Percentiles rank a stretch among this genome's conserved stretches.
Evolutionary conservation across 2,113 vertebrate genomes (phyloP).

Genomic region (Dolichotis patagonum): DNA sequence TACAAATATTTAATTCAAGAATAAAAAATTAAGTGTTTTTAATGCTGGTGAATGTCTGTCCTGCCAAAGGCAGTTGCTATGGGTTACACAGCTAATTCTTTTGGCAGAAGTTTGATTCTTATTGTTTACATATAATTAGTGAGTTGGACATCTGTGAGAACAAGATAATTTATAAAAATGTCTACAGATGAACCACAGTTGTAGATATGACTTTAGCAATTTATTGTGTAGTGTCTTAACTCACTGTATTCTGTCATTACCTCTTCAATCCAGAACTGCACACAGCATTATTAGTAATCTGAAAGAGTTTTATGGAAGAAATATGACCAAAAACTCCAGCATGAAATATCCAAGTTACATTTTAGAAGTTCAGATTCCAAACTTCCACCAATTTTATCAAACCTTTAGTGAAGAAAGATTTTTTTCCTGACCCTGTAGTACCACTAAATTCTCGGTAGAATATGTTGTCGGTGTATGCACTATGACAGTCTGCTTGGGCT

Average conservation of each 20-base stretch:
- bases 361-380: background rate
- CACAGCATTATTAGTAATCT: background rate
- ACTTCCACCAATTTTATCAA: background rate
- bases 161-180: constrained; percentile 70
- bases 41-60: constrained; percentile 40
- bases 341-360: background rate
- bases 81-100: constrained; percentile 64
- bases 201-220: constrained; percentile 40
- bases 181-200: constrained; percentile 31
- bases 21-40: constrained; percentile 65
- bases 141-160: constrained; percentile 60
- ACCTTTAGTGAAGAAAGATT: background rate
- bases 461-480: background rate
- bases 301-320: background rate
- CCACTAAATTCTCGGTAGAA: background rate
- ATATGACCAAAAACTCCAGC: background rate
- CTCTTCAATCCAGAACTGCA: background rate
- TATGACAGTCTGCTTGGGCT: background rate
- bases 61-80: constrained; percentile 58
- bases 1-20: constrained; percentile 57
- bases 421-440: background rate
- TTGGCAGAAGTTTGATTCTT: constrained; percentile 70
- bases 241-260: background rate
- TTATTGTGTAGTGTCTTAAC: constrained; percentile 64
- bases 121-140: constrained; percentile 65